These are phyloP conservation scores for Eurystomus gularis DNA, from an alignment of 2,113 vertebrate genomes.

Conservation along the genomic window DNA sequence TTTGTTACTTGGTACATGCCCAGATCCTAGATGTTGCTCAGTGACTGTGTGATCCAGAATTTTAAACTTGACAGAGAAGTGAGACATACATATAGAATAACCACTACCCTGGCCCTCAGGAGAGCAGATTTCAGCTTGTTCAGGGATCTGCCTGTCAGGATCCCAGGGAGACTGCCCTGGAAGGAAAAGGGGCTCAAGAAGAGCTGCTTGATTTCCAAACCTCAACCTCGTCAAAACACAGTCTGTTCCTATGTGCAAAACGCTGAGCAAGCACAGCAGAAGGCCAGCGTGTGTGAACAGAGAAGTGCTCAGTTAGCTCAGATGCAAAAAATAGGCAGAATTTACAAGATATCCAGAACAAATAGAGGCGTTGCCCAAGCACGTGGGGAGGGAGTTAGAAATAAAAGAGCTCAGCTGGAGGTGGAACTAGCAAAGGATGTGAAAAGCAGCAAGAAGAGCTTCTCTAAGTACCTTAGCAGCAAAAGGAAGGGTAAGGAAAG, in stretches of 20 bases:
- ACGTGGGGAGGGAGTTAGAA: background rate
- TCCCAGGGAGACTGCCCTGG: background rate
- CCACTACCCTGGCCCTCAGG: background rate
- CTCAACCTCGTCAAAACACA: background rate
- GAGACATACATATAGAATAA: background rate
- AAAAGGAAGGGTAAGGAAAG: background rate
- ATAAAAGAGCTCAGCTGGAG: background rate
- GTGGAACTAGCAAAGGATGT: background rate
- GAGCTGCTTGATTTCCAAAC: background rate
- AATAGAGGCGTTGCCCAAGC: background rate
- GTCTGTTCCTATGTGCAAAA: background rate
- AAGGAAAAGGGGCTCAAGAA: background rate
- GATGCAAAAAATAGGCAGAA: background rate
- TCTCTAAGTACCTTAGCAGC: background rate
- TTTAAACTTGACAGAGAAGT: background rate
- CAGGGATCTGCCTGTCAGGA: background rate
- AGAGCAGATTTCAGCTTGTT: background rate
- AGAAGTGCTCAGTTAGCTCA: background rate
- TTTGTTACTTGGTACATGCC: background rate
- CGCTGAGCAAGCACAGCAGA: background rate
- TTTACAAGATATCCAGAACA: background rate
- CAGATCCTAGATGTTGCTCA: background rate
- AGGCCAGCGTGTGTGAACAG: background rate
- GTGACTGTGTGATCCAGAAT: background rate
- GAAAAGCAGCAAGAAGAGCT: background rate